phyloP scores from a whole-genome alignment of 1,140 invertebrate species.

The Drosophila ficusphila region DNA sequence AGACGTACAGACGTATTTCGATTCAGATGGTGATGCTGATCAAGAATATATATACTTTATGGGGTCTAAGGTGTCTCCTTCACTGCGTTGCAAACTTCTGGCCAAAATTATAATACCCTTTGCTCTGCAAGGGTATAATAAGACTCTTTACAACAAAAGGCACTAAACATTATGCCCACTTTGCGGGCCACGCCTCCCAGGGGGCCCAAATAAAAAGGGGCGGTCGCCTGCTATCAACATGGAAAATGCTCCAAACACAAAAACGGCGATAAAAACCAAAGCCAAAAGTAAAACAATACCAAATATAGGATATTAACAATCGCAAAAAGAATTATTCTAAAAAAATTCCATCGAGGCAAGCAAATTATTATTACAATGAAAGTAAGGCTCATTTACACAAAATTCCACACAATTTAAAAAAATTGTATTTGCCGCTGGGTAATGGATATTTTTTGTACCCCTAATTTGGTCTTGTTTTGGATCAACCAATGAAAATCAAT shows the following conservation, averaged over 20 bases:
- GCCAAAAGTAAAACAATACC: slow-evolving; percentile 5
- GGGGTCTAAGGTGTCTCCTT: no score
- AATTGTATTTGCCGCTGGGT: no score
- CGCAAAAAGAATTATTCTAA: not conserved
- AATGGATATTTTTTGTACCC: not conserved
- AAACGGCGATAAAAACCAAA: slow-evolving; percentile 29
- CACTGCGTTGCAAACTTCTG: no score
- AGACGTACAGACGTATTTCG: no score
- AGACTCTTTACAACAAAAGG: slow-evolving; percentile 77
- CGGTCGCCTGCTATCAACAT: slow-evolving; percentile 22
- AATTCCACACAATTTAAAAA: no score
- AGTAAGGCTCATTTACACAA: no score
- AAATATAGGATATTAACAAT: slow-evolving; percentile 3
- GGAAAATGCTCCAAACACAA: slow-evolving; percentile 6
- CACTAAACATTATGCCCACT: slow-evolving; percentile 77
- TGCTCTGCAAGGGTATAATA: no score
- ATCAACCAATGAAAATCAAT: slow-evolving; percentile 62
- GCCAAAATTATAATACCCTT: no score
- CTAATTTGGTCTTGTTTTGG: not conserved
- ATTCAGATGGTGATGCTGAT: no score
- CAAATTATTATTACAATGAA: not conserved
- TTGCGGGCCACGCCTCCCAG: slow-evolving; percentile 34
- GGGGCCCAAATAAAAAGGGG: slow-evolving; percentile 14
- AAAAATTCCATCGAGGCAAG: no score
- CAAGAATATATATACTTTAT: no score